Base-by-base conservation (phyloP, 92 coral and sea anemone genomes). In the Porites divaricata region DNA sequence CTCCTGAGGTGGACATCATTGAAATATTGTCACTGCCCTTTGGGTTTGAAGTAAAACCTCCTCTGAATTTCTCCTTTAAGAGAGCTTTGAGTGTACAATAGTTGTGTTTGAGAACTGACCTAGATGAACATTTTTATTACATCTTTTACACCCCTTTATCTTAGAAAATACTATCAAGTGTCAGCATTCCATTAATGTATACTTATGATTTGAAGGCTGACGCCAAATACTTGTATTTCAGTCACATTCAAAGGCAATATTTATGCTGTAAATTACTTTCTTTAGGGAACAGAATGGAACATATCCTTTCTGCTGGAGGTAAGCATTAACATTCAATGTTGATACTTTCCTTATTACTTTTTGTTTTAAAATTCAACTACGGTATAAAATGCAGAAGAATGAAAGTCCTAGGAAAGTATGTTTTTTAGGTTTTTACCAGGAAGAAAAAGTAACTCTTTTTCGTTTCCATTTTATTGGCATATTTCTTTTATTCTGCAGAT, bases 231-330 rank as follows among this genome's bases (percentile, higher is more conserved):
- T 61, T 2, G 7, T 61, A 24, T 12, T 66, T 23, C 45, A 20
- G 14, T 45, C 3, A 66, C 45, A 66, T 13, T 21, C 20, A n/a
- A 7, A n/a, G n/a, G n/a, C n/a, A n/a, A n/a, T n/a, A n/a, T n/a
- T n/a, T 35, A 35, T 35, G 45, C 45, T 6, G 0, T 54, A 11
- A 54, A 54, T 54, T 88, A 14, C 21, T 69, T 62, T 45, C 63
- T 75, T 1, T 58, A 89, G 92, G 10, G 85, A 77, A 81, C 9
- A 81, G 77, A 45, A 70, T 86, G 76, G 93, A 89, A 35, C 26
- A 58, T 66, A 56, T 81, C 9, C 69, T 90, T 61, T 28, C 81
- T 19, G 88, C 93, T 74, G 90, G 83, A 53, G 93, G 93, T 90
- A 77, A 69, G 23, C 11, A 53, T 68, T 24, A 69, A 9, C 59